Percentiles rank a stretch among this genome's conserved stretches.
Evolutionary conservation across 2,113 vertebrate genomes (phyloP).

Genomic region (Rhabdornis inornatus): DNA sequence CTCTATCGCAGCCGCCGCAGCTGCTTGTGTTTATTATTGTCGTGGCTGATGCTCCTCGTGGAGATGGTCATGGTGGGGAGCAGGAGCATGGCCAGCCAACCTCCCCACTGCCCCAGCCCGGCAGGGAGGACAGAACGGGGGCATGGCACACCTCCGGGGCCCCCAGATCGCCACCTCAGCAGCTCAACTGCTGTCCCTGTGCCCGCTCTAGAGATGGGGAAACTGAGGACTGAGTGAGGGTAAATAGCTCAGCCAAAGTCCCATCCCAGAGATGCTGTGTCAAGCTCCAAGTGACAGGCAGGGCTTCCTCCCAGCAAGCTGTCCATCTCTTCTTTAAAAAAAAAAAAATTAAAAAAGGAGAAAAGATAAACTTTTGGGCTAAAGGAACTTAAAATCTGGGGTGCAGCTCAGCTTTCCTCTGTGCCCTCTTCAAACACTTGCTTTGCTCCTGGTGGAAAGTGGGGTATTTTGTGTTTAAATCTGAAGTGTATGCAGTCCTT

Average conservation of each 20-base stretch:
- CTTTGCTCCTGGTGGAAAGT: background rate
- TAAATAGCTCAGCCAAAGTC: background rate
- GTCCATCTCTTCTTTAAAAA: background rate
- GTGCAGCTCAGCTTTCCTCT: background rate
- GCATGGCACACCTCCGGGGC: background rate
- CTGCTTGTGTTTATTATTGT: slow-evolving; percentile 68
- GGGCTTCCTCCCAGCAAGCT: background rate
- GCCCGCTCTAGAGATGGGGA: background rate
- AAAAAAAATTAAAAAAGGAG: fast-evolving
- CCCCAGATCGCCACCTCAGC: background rate
- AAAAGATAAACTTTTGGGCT: background rate
- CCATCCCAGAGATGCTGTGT: background rate
- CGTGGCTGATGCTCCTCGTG: slow-evolving; percentile 36
- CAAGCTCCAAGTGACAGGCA: background rate
- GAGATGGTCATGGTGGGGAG: background rate
- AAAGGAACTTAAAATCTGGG: background rate
- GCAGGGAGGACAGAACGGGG: background rate
- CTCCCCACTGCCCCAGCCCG: background rate
- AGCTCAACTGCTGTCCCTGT: fast-evolving
- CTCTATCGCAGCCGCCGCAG: slow-evolving; percentile 27
- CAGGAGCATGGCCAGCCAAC: background rate
- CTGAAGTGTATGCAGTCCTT: background rate
- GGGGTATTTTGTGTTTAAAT: background rate
- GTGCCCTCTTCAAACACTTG: background rate
- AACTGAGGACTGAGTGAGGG: background rate